Percentiles rank a stretch among this genome's conserved stretches.
Conservation (phyloP, 2,113 vertebrate genomes). For the Daubentonia madagascariensis region DNA sequence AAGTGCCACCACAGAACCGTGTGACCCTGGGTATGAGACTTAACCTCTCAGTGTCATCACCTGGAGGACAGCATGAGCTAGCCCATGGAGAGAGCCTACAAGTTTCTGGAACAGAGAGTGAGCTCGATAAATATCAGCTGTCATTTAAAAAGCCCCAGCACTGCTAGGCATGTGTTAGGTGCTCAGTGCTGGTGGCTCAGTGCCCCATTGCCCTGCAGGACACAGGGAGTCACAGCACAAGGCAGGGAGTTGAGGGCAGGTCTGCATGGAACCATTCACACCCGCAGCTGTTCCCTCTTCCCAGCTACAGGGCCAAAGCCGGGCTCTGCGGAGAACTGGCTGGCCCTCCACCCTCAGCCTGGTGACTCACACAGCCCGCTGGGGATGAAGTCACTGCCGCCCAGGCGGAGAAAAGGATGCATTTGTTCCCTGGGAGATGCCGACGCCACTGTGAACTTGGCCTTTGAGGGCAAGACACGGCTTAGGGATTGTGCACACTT, state of each 20-base stretch:
- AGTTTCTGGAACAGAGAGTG: neutral
- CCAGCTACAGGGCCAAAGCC: neutral
- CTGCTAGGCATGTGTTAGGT: neutral
- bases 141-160: neutral
- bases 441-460: constrained; percentile 43
- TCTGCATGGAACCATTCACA: neutral
- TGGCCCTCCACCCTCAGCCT: neutral
- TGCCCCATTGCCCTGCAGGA: neutral
- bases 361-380: constrained; percentile 74
- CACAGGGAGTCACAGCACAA: neutral
- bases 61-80: neutral
- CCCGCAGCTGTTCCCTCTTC: constrained; percentile 41
- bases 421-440: constrained; percentile 64
- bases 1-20: neutral
- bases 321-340: constrained; percentile 38
- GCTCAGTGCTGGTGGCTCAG: neutral
- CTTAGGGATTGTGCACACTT: neutral
- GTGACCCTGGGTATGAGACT: neutral
- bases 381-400: constrained; percentile 76
- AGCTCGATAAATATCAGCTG: neutral
- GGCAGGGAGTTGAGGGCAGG: neutral
- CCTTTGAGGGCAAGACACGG: constrained; percentile 20
- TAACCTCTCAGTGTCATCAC: neutral
- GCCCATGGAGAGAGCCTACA: too few relatives aligned
- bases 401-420: constrained; percentile 62